A percentile compares a stretch with the other conserved stretches of the same genome.
phyloP scores from a whole-genome alignment of 2,113 vertebrate genomes.

The Sterna hirundo region DNA sequence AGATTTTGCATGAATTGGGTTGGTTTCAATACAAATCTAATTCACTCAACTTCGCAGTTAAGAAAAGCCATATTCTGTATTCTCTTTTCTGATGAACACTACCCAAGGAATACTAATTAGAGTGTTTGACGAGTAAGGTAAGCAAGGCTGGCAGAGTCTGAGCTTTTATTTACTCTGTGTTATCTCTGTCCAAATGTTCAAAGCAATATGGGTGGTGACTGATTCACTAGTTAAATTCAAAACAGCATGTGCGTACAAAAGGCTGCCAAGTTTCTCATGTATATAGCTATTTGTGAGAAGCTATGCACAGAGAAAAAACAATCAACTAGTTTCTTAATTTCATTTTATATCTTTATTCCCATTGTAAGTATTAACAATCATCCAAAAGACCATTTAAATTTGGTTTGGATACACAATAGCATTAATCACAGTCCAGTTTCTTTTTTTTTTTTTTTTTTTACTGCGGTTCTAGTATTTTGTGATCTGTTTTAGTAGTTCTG shows the following conservation, averaged over 20 bases:
- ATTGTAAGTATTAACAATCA: constrained; percentile 48
- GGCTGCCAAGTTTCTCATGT: constrained; percentile 48
- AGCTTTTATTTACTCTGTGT: constrained; percentile 48
- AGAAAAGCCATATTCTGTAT: not conserved
- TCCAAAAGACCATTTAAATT: constrained; percentile 2
- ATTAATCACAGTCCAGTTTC: not conserved
- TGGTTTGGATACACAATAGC: constrained; percentile 45
- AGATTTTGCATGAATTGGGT: not conserved
- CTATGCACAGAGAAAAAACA: constrained; percentile 14
- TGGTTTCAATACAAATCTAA: not conserved
- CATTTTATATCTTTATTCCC: constrained; percentile 50
- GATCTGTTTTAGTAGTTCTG: constrained; percentile 1
- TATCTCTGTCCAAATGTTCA: constrained; percentile 58
- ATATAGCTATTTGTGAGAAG: constrained; percentile 39
- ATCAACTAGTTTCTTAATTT: constrained; percentile 43
- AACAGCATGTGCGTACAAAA: constrained; percentile 27
- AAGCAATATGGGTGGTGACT: constrained; percentile 51
- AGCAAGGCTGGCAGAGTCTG: constrained; percentile 24
- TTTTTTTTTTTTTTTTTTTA: not conserved
- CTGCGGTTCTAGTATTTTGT: not conserved
- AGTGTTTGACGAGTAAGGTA: constrained; percentile 29
- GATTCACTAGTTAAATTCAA: constrained; percentile 49
- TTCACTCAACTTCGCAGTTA: not conserved
- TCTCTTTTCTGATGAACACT: not conserved
- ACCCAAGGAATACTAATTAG: not conserved